Evolutionary conservation across 2,113 vertebrate species (phyloP), one percentile per base, ranked within the genome.

Genomic region (Gobiocypris rarus): DNA sequence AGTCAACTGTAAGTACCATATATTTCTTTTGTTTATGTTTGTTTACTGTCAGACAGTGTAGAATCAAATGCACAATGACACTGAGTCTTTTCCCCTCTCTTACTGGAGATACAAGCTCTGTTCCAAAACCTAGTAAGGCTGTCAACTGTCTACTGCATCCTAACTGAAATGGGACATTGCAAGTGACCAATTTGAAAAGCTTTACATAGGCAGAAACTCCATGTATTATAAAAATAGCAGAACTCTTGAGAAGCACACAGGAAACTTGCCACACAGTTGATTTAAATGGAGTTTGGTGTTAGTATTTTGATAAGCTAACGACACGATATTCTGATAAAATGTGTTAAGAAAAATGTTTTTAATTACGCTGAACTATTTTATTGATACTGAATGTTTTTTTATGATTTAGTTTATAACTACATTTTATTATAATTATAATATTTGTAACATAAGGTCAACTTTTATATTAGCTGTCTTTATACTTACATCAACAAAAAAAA

Each of bases 1-100:
- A 92, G 98, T 99, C 8, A 97, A 97, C 95, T 99, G 98, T 99
- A 95, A 99, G 98, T 99, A 56, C 31, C 19, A 70, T 61, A 83
- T 88, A 71, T 75, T 80, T 89, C 61, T 85, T 86, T 69, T 61
- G 48, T 71, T 61, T 84, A 50, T 43, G n/a, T 48, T 61, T 80
- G 54, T 34, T 19, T 38, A 26, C 85, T 9, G 65, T 52, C 58
- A 34, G 52, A 75, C 58, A 45, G 58, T 48, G n/a, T 50, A 31
- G 26, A 52, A 24, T 45, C 59, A 80, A 59, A 81, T 74, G 10
- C 83, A 75, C 75, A 71, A 50, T 78, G 45, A 79, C 76, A 79
- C 28, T 34, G n/a, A 26, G 56, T 48, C 43, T 77, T 74, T 85
- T 82, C 73, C 5, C 24, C 78, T 14, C 43, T n/a, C 58, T 43